Evolutionary conservation across 1,140 invertebrate species (phyloP), one percentile per base, ranked within the genome.

Genomic region (Thalassaphorura encarpata): DNA sequence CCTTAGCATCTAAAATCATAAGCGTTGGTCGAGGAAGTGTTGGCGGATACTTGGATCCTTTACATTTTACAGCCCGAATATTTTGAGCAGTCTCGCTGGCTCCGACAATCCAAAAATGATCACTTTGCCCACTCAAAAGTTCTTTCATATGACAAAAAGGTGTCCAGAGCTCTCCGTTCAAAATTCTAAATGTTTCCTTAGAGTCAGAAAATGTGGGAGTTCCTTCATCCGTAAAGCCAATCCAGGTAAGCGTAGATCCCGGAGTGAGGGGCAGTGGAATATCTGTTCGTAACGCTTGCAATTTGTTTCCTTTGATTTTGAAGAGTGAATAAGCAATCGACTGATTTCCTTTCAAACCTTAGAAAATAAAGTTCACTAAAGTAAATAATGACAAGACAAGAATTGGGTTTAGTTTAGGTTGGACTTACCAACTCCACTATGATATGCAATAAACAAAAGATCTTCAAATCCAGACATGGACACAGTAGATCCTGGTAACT

Each of bases 11-110:
- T 54, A 89, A 67, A 67, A 91, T 82, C 26, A 79, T 76, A 0
- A 91, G 72, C 55, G 84, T 84, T 3, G 92, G 93, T 52, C 83
- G 78, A 1, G 92, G 92, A 43, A 83, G 80, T 0, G 89, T 89
- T 13, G 81, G 77, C 4, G 94, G 94, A 74, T 89, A 96, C 31
- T 80, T 77, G 21, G 81, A 77, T 19, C 90, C 92, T 70, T 90
- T 89, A 66, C 92, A 97, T 11, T 87, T 74, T 43, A 97, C 83
- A 33, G 83, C 87, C 19, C 84, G 77, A 3, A 91, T 76, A 48
- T 80, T 83, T 69, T 87, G 82, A 40, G 80, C 77, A 4, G 74
- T 75, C 72, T 96, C 91, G 55, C 77, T 82, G 0, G 90, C 68
- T 1, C 85, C 80, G 39, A 89, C 79, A 31, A 92, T 72, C 70